Conservation (phyloP, 2,797 vertebrate species). For the Phylloscopus collybita region DNA sequence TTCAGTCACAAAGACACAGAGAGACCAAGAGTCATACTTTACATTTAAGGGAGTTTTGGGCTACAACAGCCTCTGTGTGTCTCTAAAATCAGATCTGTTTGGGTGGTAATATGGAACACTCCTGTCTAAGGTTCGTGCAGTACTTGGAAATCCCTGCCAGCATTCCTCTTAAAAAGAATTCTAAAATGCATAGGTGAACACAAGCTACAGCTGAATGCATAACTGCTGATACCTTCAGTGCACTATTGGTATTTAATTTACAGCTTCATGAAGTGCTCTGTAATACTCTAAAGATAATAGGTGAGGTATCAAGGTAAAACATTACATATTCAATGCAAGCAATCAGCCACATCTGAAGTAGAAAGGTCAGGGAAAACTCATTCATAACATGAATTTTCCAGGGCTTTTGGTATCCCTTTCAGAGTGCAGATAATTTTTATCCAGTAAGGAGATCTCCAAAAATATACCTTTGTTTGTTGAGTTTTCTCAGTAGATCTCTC, state of each 20-base stretch:
- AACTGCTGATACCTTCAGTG: conserved; percentile 22
- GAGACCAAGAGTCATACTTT: background rate
- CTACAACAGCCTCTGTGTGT: background rate
- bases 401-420: background rate
- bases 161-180: background rate
- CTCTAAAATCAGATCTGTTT: background rate
- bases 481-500: background rate
- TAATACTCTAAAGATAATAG: background rate
- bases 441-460: background rate
- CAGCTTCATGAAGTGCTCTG: background rate
- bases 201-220: background rate
- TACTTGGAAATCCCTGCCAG: background rate
- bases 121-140: background rate
- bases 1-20: background rate
- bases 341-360: background rate
- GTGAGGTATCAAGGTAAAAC: background rate
- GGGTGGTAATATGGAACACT: background rate
- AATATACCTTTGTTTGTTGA: background rate
- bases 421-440: background rate
- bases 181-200: background rate
- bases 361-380: background rate
- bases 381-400: background rate
- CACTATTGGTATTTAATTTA: background rate
- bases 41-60: background rate
- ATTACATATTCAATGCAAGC: background rate